Conservation (phyloP, 2,797 vertebrate genomes). For the Liparis tanakae region DNA sequence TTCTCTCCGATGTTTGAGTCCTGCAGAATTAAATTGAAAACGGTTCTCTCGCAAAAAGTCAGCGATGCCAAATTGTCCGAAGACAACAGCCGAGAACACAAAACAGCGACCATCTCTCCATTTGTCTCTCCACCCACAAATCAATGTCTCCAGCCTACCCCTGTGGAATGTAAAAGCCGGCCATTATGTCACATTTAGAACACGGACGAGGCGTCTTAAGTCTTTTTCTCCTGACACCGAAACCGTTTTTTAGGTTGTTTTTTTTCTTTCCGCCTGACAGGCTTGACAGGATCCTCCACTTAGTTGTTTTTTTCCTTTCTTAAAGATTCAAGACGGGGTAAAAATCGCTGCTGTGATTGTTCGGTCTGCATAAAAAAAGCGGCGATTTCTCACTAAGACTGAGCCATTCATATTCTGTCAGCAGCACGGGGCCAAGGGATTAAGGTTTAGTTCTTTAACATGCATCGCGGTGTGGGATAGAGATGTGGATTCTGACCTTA, state of each 20-base stretch:
- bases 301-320: slow-evolving; percentile 11
- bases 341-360: slow-evolving; percentile 34
- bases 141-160: slow-evolving; percentile 27
- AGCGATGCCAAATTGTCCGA: slow-evolving; percentile 16
- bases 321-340: slow-evolving; percentile 13
- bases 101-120: slow-evolving; percentile 24
- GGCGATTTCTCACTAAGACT: slow-evolving; percentile 32
- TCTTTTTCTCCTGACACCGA: slow-evolving; percentile 20
- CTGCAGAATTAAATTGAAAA: background rate
- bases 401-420: slow-evolving; percentile 61
- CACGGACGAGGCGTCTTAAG: background rate
- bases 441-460: slow-evolving; percentile 69
- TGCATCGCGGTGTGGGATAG: slow-evolving; percentile 59
- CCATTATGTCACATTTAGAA: slow-evolving; percentile 22
- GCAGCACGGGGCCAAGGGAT: slow-evolving; percentile 43
- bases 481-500: slow-evolving; percentile 70
- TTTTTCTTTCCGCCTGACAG: slow-evolving; percentile 21
- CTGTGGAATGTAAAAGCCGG: slow-evolving; percentile 12
- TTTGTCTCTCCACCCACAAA: slow-evolving; percentile 35
- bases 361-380: slow-evolving; percentile 41
- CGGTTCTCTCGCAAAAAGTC: slow-evolving; percentile 6
- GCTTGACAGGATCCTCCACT: slow-evolving; percentile 33
- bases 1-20: background rate
- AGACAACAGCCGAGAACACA: slow-evolving; percentile 4
- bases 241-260: slow-evolving; percentile 15